These are phyloP conservation scores for Pachypsylla venusta DNA, from an alignment of 1,140 invertebrate genomes.

Conservation along the genomic window DNA sequence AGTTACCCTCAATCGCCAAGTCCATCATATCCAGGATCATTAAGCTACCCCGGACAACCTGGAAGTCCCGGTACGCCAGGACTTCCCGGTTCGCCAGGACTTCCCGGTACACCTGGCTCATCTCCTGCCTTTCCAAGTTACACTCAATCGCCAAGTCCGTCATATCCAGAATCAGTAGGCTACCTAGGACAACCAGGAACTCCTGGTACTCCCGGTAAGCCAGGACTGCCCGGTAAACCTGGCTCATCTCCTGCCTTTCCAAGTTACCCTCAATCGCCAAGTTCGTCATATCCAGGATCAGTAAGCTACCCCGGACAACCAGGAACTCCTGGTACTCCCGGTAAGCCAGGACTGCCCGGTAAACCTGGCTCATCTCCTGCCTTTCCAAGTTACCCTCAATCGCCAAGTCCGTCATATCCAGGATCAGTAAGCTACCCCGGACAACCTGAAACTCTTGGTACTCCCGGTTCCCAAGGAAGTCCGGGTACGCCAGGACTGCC, in stretches of 20 bases:
- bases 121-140: conserved; percentile 15
- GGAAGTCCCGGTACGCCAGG: conserved; percentile 22
- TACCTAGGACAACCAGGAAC: conserved; percentile 17
- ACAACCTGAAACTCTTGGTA: conserved; percentile 4
- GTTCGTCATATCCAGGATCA: conserved; percentile 12
- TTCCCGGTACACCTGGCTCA: conserved; percentile 20
- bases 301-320: conserved; percentile 19
- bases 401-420: conserved; percentile 17
- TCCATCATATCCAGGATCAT: neutral
- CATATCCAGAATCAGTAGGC: conserved; percentile 19
- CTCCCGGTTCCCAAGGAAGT: conserved; percentile 11
- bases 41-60: conserved; percentile 21
- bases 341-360: conserved; percentile 19
- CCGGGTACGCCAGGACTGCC: conserved; percentile 18
- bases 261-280: conserved; percentile 12
- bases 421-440: conserved; percentile 17
- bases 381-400: too few species aligned
- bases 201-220: conserved; percentile 19
- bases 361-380: too few species aligned
- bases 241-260: conserved; percentile 19
- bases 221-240: conserved; percentile 21
- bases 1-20: conserved; percentile 13
- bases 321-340: conserved; percentile 21
- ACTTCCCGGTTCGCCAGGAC: conserved; percentile 21
- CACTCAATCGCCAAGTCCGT: conserved; percentile 2